Percentiles rank a stretch among this genome's conserved stretches.
Conservation (phyloP, 2,113 vertebrate genomes). For the Cricetomys ansorgei region DNA sequence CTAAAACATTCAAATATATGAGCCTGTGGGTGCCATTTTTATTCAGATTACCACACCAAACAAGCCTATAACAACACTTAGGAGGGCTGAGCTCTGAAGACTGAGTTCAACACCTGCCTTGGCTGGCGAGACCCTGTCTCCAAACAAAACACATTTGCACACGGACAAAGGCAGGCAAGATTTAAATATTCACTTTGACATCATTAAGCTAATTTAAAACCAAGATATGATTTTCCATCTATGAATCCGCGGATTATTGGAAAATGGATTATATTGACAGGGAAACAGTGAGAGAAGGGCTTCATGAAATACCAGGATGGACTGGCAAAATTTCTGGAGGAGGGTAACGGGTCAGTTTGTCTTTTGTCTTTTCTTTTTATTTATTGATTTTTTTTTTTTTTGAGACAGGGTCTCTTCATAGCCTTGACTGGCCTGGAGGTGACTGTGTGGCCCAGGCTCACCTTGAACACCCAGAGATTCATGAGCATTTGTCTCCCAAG, state of each 20-base stretch:
- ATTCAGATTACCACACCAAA: neutral
- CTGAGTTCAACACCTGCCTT: neutral
- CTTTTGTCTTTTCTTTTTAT: too few relatives aligned
- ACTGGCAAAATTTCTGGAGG: neutral
- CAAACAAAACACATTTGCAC: neutral
- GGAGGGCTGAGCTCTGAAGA: too few relatives aligned
- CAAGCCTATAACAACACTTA: neutral
- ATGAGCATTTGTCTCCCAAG: neutral
- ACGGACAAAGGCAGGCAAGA: neutral
- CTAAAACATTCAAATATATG: neutral
- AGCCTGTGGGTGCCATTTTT: neutral
- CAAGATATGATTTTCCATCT: neutral
- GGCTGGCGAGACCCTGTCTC: neutral
- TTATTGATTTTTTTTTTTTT: too few relatives aligned
- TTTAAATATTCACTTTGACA: neutral
- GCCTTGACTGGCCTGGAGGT: neutral
- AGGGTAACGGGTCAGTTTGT: neutral
- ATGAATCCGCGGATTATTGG: neutral
- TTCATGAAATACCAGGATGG: neutral
- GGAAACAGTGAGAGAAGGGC: neutral
- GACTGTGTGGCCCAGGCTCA: neutral
- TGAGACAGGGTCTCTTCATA: too few relatives aligned
- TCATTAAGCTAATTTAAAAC: neutral
- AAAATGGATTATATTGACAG: neutral
- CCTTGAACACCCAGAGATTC: neutral